phyloP scores from a whole-genome alignment of 2,113 vertebrate species.

The Hemicordylus capensis region DNA sequence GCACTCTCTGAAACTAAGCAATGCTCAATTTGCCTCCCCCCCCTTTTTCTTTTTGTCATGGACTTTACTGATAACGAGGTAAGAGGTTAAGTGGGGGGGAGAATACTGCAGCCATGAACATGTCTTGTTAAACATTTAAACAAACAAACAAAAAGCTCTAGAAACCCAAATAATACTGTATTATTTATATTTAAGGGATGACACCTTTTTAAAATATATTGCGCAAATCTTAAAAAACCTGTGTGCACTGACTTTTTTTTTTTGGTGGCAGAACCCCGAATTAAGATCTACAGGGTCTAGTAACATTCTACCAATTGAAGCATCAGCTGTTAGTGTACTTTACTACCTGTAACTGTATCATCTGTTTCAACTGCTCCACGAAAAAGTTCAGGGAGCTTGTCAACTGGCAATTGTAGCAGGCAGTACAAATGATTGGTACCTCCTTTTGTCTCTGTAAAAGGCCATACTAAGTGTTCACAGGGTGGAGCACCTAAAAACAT shows the following conservation, averaged over 20 bases:
- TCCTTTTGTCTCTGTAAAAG: background rate
- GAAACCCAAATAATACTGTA: background rate
- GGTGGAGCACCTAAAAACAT: background rate
- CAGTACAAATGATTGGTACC: background rate
- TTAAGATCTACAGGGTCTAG: background rate
- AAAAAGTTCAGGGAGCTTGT: background rate
- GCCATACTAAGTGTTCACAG: background rate
- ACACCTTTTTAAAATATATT: background rate
- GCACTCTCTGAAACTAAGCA: background rate
- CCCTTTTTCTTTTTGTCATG: no score
- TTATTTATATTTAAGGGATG: background rate
- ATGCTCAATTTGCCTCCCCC: background rate
- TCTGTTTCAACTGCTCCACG: background rate
- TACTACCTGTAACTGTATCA: background rate
- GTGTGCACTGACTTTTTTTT: rapidly evolving
- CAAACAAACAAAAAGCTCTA: background rate
- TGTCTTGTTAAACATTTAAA: background rate
- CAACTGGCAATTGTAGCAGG: background rate
- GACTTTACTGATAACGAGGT: background rate
- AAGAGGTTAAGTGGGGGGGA: background rate
- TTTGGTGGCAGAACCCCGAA: background rate
- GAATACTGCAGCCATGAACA: no score
- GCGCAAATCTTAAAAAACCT: background rate
- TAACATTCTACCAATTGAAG: background rate
- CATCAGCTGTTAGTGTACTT: background rate